phyloP scores from a whole-genome alignment of 2,888 invertebrate species.

The Apodemia zela region DNA sequence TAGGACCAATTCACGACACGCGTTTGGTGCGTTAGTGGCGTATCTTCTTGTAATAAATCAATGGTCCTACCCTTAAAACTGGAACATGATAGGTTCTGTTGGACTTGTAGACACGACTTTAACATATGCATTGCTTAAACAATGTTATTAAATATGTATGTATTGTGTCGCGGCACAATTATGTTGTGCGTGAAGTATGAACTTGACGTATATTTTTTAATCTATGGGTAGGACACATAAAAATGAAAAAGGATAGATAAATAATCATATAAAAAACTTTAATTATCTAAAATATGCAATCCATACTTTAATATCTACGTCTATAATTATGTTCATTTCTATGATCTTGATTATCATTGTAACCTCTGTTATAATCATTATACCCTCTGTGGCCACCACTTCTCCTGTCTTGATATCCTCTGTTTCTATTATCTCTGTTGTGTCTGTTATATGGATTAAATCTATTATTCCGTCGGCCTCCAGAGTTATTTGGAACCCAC shows the following conservation, averaged over 20 bases:
- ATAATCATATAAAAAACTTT: background rate
- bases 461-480: conserved; percentile 49
- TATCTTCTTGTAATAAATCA: too few relatives aligned
- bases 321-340: conserved; percentile 15
- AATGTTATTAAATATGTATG: too few relatives aligned
- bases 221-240: too few relatives aligned
- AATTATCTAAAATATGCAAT: background rate
- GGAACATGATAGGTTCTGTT: too few relatives aligned
- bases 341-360: conserved; percentile 10
- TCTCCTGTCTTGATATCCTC: conserved; percentile 40
- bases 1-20: too few relatives aligned
- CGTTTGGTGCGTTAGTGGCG: too few relatives aligned
- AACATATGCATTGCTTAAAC: too few relatives aligned
- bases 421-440: conserved; percentile 34
- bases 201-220: too few relatives aligned
- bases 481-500: conserved; percentile 53
- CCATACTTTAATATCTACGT: conserved; percentile 10
- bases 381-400: conserved; percentile 32
- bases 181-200: too few relatives aligned
- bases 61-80: too few relatives aligned
- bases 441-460: conserved; percentile 42
- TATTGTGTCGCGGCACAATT: too few relatives aligned
- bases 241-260: background rate
- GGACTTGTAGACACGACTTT: too few relatives aligned
- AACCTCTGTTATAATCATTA: conserved; percentile 30